Conservation (phyloP, 1,140 invertebrate genomes). For the Penaeus chinensis region DNA sequence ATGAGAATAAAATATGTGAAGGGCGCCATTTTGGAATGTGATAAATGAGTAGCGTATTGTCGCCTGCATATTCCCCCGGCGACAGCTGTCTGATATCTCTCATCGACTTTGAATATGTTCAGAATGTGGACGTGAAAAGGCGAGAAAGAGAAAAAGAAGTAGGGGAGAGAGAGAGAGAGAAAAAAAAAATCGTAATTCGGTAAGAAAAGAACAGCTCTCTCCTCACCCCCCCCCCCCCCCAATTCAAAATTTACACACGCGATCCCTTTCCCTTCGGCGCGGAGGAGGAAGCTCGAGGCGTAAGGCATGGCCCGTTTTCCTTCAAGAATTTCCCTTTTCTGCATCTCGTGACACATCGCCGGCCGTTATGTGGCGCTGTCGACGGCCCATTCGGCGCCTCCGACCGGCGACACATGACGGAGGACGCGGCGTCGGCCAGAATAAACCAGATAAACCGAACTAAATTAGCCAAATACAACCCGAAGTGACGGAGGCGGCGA, state of each 20-base stretch:
- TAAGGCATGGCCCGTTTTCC: constrained; percentile 19
- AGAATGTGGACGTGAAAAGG: constrained; percentile 23
- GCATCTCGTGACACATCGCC: constrained; percentile 21
- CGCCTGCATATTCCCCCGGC: constrained; percentile 7
- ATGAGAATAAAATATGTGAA: constrained; percentile 45
- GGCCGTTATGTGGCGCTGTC: too few species aligned
- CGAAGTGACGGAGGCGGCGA: too few species aligned
- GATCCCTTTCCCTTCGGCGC: not conserved
- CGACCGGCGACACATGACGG: too few species aligned
- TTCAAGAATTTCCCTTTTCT: constrained; percentile 41
- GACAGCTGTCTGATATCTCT: constrained; percentile 21
- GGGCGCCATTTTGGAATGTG: constrained; percentile 32
- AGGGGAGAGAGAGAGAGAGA: too few species aligned
- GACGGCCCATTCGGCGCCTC: too few species aligned
- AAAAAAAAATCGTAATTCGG: too few species aligned
- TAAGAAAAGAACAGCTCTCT: too few species aligned
- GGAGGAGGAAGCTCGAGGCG: not conserved
- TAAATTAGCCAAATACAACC: too few species aligned
- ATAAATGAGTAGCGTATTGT: constrained; percentile 29
- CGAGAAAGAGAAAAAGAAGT: not conserved
- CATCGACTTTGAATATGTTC: constrained; percentile 34
- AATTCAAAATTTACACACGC: constrained; percentile 15
- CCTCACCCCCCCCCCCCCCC: not conserved
- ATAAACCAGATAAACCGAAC: too few species aligned
- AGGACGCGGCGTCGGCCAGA: too few species aligned